Base-by-base conservation (phyloP, 2,888 invertebrate species). In the Lacanobia wlatinum region DNA sequence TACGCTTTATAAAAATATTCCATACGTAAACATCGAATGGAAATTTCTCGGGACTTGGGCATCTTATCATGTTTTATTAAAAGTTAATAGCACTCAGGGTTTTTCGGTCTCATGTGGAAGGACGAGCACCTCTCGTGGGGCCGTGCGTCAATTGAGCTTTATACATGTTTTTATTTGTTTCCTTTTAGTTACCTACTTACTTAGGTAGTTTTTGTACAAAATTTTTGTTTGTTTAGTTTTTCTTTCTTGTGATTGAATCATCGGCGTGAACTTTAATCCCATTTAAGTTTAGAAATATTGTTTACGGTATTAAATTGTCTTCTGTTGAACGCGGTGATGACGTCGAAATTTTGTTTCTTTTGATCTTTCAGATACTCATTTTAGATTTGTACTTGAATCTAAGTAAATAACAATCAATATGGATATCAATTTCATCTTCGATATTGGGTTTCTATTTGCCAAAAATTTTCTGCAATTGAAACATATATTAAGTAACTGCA, bases 111-210 rank as follows among this genome's bases (percentile, higher is more conserved):
- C 66, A 53, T 66, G 64, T 64, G 70, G 72, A 77, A 82, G 77
- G 81, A 78, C 76, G 60, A 84, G 87, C 46, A 73, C 74, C 82
- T 75, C 85, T 87, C 66, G 46, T 70, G 68, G 62, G 70, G 67
- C 52, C 79, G 81, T 86, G 76, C 87, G 87, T 88, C 88, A 87
- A 72, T 80, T 62, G 70, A 72, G 46, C 1, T 48, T 66, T 81
- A 52, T 55, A 53, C 21, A 48, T 23, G 55, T 64, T 68, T 79
- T 79, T 76, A 70, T 82, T 80, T 67, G 12, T 40, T 55, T 67
- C 0, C 23, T 59, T 59, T 75, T 63, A 58, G n/a, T 23, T 48
- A 9, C 21, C 23, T 28, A 9, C 21, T 40, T 38, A 48, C 14
- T 6, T 16, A 21, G 14, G 12, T 40, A 7, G 38, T 58, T 34